Conservation (phyloP, 2,888 invertebrate genomes). For the Mechanitis messenoides region DNA sequence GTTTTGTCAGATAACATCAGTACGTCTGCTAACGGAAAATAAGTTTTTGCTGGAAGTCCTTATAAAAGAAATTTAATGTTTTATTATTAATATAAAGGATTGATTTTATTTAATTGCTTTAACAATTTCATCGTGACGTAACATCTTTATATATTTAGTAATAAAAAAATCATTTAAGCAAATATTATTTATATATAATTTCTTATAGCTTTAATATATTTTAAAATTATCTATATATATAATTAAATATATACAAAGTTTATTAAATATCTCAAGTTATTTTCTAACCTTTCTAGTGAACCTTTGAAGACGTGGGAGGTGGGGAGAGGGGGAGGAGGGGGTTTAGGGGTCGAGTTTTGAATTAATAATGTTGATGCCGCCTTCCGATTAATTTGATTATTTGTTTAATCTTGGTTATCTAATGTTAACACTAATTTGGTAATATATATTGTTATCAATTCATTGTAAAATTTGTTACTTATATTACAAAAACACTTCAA, state of each 20-base stretch:
- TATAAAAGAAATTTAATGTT: conserved; percentile 38
- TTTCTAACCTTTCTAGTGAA: conserved; percentile 40
- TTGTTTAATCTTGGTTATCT: conserved; percentile 48
- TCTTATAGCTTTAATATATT: too few relatives aligned
- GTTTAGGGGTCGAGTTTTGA: conserved; percentile 58
- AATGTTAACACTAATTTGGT: conserved; percentile 19
- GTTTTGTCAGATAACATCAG: conserved; percentile 49
- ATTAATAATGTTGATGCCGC: conserved; percentile 75
- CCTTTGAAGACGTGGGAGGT: conserved; percentile 48
- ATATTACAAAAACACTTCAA: too few relatives aligned
- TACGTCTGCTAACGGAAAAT: conserved; percentile 49
- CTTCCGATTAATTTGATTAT: conserved; percentile 74
- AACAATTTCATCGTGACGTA: too few relatives aligned
- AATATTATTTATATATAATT: too few relatives aligned
- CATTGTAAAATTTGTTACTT: too few relatives aligned
- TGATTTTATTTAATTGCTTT: too few relatives aligned
- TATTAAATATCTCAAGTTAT: conserved; percentile 24
- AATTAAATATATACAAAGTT: conserved; percentile 6
- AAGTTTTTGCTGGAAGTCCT: conserved; percentile 42
- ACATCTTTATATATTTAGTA: too few relatives aligned
- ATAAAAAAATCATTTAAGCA: too few relatives aligned
- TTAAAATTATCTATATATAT: too few relatives aligned
- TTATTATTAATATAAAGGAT: conserved; percentile 27
- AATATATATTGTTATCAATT: too few relatives aligned
- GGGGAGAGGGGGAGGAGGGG: conserved; percentile 36